Base-by-base conservation (phyloP, 2,888 invertebrate species). In the Melinopterus prodromus region DNA sequence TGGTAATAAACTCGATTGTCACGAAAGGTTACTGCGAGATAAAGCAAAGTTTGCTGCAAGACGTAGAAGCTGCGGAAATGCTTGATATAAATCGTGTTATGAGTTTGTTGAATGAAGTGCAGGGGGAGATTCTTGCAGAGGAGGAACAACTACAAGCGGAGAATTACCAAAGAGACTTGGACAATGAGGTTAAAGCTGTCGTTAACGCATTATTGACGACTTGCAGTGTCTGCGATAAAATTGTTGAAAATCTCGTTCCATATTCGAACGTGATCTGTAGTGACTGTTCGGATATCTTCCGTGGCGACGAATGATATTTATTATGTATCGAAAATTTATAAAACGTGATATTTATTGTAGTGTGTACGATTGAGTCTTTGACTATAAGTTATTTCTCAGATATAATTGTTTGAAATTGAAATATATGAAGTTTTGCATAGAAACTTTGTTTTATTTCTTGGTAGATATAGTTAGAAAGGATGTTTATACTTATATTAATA, bases 141-240 rank as follows among this genome's bases (percentile, higher is more conserved):
- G 85, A 85, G 83, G 71, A 85, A 70, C 80, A 84, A 74, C 77
- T 82, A 14, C 81, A 84, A 83, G 84, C 79, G 37, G 84, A 84
- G 6, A 75, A 82, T 6, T 81, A 84, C 76, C 72, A 83, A 77
- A 76, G 76, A 15, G 82, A 85, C 71, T 70, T 81, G 6, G 82
- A 85, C 77, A 53, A 72, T 16, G 85, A 86, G 81, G 84, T 83
- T 14, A 82, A 84, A 71, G 83, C 83, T 53, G 81, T 85, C 74
- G 38, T 85, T 12, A 81, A 84, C 72, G 82, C 83, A 71, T 83
- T 84, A 71, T 70, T 84, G 78, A 77, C 78, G 16, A 74, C 80
- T 71, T 87, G 86, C 79, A 80, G 75, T 6, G 77, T 85, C 69
- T 87, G 87, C 81, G 84, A 84, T n/a, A 83, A 80, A 78, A 35